Base-by-base conservation (phyloP, 2,797 vertebrate genomes). In the Chromis chromis region DNA sequence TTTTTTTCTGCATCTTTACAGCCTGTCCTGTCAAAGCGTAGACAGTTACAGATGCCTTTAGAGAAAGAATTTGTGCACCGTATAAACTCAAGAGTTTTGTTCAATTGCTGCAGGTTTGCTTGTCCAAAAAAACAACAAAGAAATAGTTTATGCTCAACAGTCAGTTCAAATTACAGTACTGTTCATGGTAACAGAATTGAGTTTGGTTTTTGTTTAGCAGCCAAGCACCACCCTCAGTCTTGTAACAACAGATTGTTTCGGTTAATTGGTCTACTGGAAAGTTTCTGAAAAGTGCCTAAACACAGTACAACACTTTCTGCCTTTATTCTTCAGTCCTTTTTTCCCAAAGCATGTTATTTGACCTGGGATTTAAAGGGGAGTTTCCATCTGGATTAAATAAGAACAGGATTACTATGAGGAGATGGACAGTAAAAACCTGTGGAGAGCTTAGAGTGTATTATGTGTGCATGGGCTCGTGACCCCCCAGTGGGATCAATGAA, bases 381-480 rank as follows among this genome's bases (percentile, higher is more conserved):
- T n/a, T 65, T 53, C 17, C 33, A 50, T 49, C 33, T 70, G 66
- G 81, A 84, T 86, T 80, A 70, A 80, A 78, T 60, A 73, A 75
- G 55, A 77, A 56, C 4, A 0, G 66, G 84, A 88, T 89, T 81
- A 76, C 31, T 48, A 10, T 39, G 53, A 79, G 36, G 61, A 86
- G 74, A 72, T 57, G 70, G 59, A 74, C 58, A 50, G 46, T 24
- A n/a, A 55, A 74, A 70, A 79, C 73, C 53, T 56, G 59, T 14
- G 14, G 24, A 17, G 8, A 64, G 71, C 42, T 70, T 74, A 28
- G 8, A 31, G 10, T 11, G 55, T 36, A 11, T 76, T 59, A 48
- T 50, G 40, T 36, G 55, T 48, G 6, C 8, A 31, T 24, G 36
- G 27, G 31, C 28, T 59, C 42, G 11, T 28, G 19, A 14, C 48